Percentiles rank a stretch among this genome's conserved stretches.
Evolutionary conservation across 2,113 vertebrate genomes (phyloP).

Genomic region (Gopherus flavomarginatus): DNA sequence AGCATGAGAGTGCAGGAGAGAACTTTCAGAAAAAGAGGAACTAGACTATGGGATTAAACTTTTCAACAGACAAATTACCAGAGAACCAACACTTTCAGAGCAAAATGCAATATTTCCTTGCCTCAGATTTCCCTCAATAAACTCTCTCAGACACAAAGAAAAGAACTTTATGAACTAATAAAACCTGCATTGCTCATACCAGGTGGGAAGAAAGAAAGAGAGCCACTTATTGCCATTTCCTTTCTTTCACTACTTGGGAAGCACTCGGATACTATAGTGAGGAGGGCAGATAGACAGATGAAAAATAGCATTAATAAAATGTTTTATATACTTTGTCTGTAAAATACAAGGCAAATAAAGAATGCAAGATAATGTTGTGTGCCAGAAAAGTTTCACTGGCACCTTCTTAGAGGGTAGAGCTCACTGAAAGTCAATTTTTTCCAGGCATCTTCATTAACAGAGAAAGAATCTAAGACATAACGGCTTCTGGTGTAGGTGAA

Average conservation of each 20-base stretch:
- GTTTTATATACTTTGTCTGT: neutral
- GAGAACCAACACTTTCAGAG: neutral
- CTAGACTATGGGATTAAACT: neutral
- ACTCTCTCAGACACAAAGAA: neutral
- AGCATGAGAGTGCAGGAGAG: fast-evolving
- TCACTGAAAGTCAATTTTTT: constrained; percentile 29
- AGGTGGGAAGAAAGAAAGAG: neutral
- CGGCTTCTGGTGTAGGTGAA: constrained; percentile 31
- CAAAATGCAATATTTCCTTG: neutral
- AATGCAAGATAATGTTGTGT: neutral
- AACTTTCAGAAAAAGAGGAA: neutral
- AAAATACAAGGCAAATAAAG: neutral
- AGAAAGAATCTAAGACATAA: constrained; percentile 47
- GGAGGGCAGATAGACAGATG: neutral
- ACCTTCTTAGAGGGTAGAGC: neutral
- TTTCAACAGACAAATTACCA: neutral
- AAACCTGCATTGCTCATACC: neutral
- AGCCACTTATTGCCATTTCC: neutral
- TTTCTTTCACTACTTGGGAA: neutral
- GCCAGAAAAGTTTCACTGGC: neutral
- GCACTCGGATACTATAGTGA: neutral
- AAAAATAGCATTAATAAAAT: neutral
- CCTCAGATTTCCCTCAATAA: neutral
- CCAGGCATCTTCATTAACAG: constrained; percentile 56
- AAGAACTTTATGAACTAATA: neutral